Conservation (phyloP, 1,140 invertebrate genomes). For the Druon quercuslanigerum region DNA sequence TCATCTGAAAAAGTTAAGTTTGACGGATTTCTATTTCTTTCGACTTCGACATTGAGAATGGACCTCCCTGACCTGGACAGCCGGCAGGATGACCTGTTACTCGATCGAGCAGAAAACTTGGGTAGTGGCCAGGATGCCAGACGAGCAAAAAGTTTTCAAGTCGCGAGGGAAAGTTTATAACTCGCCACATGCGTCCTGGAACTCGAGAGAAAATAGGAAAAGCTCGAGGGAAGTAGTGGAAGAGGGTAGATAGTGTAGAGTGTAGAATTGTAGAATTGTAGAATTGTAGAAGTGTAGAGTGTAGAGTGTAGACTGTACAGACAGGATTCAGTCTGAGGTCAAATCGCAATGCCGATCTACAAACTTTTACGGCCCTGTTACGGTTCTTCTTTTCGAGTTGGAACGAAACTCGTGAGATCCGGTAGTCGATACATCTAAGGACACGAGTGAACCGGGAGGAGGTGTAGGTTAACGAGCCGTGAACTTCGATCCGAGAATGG, state of each 20-base stretch:
- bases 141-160: not conserved
- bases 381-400: conserved; percentile 22
- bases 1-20: not conserved
- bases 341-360: conserved; percentile 25
- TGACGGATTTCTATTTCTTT: not conserved
- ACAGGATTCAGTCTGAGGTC: conserved; percentile 1
- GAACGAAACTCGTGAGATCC: conserved; percentile 30
- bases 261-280: too few relatives aligned
- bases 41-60: not conserved
- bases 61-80: not conserved
- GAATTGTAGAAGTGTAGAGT: too few relatives aligned
- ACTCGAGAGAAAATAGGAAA: not conserved
- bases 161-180: conserved; percentile 23
- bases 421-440: conserved; percentile 26
- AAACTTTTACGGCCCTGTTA: conserved; percentile 28
- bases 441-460: conserved; percentile 18
- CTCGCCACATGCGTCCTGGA: conserved; percentile 12
- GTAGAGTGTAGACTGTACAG: too few relatives aligned
- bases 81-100: conserved; percentile 3
- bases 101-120: conserved; percentile 18
- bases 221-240: conserved; percentile 7
- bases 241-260: not conserved
- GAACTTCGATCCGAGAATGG: conserved; percentile 30
- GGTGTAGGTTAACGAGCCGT: conserved; percentile 25
- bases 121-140: not conserved